Base-by-base conservation (phyloP, 2,113 vertebrate species). In the Sinocyclocheilus rhinocerous region DNA sequence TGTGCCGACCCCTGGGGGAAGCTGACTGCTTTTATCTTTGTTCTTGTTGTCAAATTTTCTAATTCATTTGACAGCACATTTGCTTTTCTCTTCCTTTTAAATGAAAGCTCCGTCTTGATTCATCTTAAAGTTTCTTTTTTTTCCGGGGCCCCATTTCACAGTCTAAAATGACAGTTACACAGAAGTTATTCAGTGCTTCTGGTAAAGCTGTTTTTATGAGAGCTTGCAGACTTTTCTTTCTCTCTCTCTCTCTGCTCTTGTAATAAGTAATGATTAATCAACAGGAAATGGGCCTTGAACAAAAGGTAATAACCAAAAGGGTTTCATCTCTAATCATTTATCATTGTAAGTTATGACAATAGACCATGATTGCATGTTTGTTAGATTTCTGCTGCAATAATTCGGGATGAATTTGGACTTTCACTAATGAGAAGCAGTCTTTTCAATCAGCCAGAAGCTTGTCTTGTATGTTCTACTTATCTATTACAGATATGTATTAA, bases 281-380 rank as follows among this genome's bases (percentile, higher is more conserved):
- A 67, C 79, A 81, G 79, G 57, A 81, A 63, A 45, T 7, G 0
- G 36, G 78, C 36, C 59, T 81, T 81, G 78, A 81, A 81, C 59
- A 81, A 81, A 81, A 81, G 59, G 42, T 65, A 65, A 48, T 29
- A 65, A 65, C 59, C n/a, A 7, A 81, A 65, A 59, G 52, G 29
- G 22, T 65, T 67, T 29, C 15, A 81, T 26, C 1, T 16, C 36
- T 81, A 81, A 67, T 81, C 59, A 81, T 67, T 81, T 65, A 67
- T 81, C 79, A 67, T 81, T 81, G 59, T 81, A 48, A 11, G 59
- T 20, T 81, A 67, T 81, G 59, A 81, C 59, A 81, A 81, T 48
- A 81, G 39, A 16, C 39, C 13, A 18, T 81, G 79, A 81, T 81
- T 81, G 79, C 79, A 81, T 26, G 39, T 65, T 81, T 81, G 78